phyloP scores from a whole-genome alignment of 2,888 invertebrate species.

The Megaustenia siamemsis region DNA sequence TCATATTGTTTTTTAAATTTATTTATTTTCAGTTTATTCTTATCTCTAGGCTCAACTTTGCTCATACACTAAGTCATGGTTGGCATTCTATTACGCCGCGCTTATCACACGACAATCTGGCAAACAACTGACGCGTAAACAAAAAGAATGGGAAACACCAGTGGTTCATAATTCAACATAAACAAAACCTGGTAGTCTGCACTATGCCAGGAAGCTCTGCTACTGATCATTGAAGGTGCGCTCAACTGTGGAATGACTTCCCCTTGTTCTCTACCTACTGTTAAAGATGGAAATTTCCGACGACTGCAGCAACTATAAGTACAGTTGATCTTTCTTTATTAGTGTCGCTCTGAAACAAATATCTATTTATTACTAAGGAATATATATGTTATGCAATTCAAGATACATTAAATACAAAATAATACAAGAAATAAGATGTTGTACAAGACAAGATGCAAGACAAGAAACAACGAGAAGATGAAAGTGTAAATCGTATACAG shows the following conservation, averaged over 20 bases:
- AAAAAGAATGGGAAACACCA: not conserved
- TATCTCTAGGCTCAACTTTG: too few relatives aligned
- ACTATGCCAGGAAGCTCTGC: slow-evolving; percentile 14
- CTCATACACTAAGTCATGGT: not conserved
- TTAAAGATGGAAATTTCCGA: not conserved
- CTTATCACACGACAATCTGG: slow-evolving; percentile 23
- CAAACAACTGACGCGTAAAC: slow-evolving; percentile 27
- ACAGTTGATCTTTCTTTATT: too few relatives aligned
- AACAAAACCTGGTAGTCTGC: not conserved
- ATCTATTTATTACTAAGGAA: too few relatives aligned
- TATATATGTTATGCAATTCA: too few relatives aligned
- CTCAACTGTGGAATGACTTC: not conserved
- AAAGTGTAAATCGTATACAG: too few relatives aligned
- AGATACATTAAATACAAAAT: too few relatives aligned
- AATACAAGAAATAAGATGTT: too few relatives aligned
- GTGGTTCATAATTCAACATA: not conserved
- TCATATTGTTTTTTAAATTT: too few relatives aligned
- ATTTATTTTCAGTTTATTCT: too few relatives aligned
- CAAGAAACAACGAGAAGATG: too few relatives aligned
- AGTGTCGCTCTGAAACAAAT: too few relatives aligned
- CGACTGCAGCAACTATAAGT: not conserved
- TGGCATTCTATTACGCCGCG: slow-evolving; percentile 11
- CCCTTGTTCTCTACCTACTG: not conserved
- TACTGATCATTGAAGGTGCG: not conserved
- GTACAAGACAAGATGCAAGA: too few relatives aligned